A percentile compares a stretch with the other conserved stretches of the same genome.
Evolutionary conservation across 2,113 vertebrate genomes (phyloP).

Genomic region (Otolemur garnettii): DNA sequence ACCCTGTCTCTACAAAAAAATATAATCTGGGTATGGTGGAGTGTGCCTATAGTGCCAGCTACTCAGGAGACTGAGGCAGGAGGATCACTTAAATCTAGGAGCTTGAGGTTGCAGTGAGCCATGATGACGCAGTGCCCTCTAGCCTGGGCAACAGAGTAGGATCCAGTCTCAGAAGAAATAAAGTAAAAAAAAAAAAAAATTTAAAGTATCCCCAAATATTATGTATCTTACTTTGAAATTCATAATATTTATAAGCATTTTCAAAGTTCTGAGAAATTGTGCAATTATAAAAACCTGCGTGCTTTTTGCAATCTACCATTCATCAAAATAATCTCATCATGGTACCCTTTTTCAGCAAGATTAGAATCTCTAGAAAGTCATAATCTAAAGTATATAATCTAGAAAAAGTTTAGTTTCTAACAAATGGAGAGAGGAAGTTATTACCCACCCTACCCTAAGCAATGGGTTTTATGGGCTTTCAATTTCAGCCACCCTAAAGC

Average conservation of each 20-base stretch:
- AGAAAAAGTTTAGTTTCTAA: not conserved
- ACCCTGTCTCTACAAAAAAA: too few relatives aligned
- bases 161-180: too few relatives aligned
- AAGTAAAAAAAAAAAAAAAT: too few relatives aligned
- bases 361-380: not conserved
- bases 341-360: not conserved
- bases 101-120: too few relatives aligned
- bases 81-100: too few relatives aligned
- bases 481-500: not conserved
- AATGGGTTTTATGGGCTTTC: not conserved
- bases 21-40: too few relatives aligned
- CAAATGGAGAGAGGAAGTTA: not conserved
- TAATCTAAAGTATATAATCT: not conserved
- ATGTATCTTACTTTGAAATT: not conserved
- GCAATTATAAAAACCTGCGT: not conserved
- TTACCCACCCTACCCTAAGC: not conserved
- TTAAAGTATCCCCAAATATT: too few relatives aligned
- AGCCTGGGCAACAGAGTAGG: too few relatives aligned
- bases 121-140: too few relatives aligned
- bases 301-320: slow-evolving; percentile 10
- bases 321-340: not conserved
- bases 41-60: too few relatives aligned
- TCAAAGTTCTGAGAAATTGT: not conserved
- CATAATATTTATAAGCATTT: not conserved
- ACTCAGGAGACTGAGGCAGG: too few relatives aligned